A percentile compares a stretch with the other conserved stretches of the same genome.
Conservation (phyloP, 2,888 invertebrate genomes). For the Sceliomorpha sp. region DNA sequence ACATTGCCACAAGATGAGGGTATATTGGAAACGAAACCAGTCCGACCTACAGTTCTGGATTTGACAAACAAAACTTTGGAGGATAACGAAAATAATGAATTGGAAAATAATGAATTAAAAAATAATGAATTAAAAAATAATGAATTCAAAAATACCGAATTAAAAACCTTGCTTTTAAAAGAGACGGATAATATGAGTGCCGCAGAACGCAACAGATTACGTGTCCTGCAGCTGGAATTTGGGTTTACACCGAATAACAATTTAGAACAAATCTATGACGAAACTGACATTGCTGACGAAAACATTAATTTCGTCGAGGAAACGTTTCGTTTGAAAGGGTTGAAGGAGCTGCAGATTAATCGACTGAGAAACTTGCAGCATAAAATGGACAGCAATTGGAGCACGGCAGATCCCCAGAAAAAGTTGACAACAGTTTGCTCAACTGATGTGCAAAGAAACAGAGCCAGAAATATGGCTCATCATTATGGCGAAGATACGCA, state of each 20-base stretch:
- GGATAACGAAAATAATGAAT: too few species aligned
- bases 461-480: constrained; percentile 70
- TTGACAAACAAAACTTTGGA: constrained; percentile 33
- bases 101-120: too few species aligned
- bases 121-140: too few species aligned
- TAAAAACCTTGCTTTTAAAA: constrained; percentile 43
- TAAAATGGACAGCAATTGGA: constrained; percentile 51
- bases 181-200: constrained; percentile 82
- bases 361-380: constrained; percentile 56
- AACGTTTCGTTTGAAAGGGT: constrained; percentile 13
- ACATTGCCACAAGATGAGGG: constrained; percentile 5
- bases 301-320: constrained; percentile 35
- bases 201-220: constrained; percentile 84
- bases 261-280: constrained; percentile 27
- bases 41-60: constrained; percentile 61
- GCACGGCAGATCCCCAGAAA: constrained; percentile 6
- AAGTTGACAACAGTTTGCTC: constrained; percentile 26
- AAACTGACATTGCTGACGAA: constrained; percentile 2
- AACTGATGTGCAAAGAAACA: constrained; percentile 62
- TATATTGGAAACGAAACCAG: constrained; percentile 31
- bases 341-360: constrained; percentile 49
- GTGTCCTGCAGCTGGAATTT: constrained; percentile 84
- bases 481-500: constrained; percentile 67
- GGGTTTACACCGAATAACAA: constrained; percentile 77
- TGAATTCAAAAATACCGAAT: too few species aligned